Base-by-base conservation (phyloP, 2,888 invertebrate species). In the Cryptocephalus primarius region DNA sequence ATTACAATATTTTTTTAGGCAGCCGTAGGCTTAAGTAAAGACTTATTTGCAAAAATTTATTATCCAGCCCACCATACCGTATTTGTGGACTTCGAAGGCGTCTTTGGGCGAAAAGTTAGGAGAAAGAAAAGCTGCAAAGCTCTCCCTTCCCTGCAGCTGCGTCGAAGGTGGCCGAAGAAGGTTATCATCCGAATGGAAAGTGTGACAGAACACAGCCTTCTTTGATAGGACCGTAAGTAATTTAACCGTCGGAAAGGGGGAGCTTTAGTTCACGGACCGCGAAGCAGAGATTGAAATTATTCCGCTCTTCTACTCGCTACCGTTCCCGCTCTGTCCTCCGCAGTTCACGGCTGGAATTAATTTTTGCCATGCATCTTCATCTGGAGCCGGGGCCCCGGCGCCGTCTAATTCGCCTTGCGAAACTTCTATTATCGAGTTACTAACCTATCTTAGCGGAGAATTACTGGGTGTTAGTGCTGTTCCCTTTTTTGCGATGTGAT, bases 281-380 rank as follows among this genome's bases (percentile, higher is more conserved):
- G 58, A 12, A 59, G 59, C 58, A 56, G 55, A 58, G 58, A 61
- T 60, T 59, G 58, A 60, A 61, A 62, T 60, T 61, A 60, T 60
- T 60, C 60, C 61, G 59, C 60, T 60, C 59, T 58, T 60, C 58
- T 59, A 55, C 51, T 56, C 55, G 56, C 48, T 6, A 12, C 11
- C 12, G 36, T 36, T 36, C 12, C 6, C 36, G n/a, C 36, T 36
- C 11, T 36, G 36, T 36, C 36, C 36, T 36, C 12, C 52, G 54
- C 56, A 59, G 55, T 56, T 50, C 51, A 50, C 54, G 55, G 48
- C 47, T 45, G 45, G 45, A 57, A 60, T 59, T 57, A 55, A 58
- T 57, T 54, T 49, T 44, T 43, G 32, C 39, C 12, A 36, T 36
- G 36, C 36, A 36, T 36, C 36, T 36, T 36, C 36, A 36, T 36